A percentile compares a stretch with the other conserved stretches of the same genome.
These are phyloP conservation scores for Rhinichthys osculus DNA, from an alignment of 2,797 vertebrate genomes.

Conservation along the genomic window DNA sequence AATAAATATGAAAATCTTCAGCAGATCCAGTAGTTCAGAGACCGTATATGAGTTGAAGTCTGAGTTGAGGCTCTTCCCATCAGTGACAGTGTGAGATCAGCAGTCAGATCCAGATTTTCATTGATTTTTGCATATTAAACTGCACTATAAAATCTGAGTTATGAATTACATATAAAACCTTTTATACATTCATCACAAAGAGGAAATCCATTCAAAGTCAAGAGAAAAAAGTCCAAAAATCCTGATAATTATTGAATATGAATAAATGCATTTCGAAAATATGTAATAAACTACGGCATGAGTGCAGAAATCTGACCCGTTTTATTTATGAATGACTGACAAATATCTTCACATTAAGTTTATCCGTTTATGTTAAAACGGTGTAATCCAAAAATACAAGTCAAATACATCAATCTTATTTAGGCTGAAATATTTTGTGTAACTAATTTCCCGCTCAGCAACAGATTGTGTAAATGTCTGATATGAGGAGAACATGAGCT, in stretches of 20 bases:
- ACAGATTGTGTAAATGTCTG: neutral
- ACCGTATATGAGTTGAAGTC: neutral
- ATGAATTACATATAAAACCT: neutral
- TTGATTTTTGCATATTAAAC: neutral
- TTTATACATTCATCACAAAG: neutral
- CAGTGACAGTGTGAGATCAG: neutral
- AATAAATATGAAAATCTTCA: neutral
- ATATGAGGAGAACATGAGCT: neutral
- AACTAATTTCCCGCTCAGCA: neutral
- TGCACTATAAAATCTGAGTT: neutral
- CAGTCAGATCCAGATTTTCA: neutral
- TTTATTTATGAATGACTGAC: no score
- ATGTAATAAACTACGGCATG: neutral
- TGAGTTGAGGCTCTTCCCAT: neutral
- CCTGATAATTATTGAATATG: constrained; percentile 78
- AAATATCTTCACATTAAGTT: neutral
- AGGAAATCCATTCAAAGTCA: constrained; percentile 77
- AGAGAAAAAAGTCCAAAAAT: constrained; percentile 1
- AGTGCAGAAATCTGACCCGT: no score
- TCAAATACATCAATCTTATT: constrained; percentile 43
- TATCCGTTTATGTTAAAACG: neutral
- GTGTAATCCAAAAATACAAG: constrained; percentile 69
- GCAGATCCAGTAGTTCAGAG: neutral
- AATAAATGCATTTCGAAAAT: neutral
- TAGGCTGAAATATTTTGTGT: neutral